A percentile compares a stretch with the other conserved stretches of the same genome.
phyloP scores from a whole-genome alignment of 2,888 invertebrate species.

The Acleris cristana region DNA sequence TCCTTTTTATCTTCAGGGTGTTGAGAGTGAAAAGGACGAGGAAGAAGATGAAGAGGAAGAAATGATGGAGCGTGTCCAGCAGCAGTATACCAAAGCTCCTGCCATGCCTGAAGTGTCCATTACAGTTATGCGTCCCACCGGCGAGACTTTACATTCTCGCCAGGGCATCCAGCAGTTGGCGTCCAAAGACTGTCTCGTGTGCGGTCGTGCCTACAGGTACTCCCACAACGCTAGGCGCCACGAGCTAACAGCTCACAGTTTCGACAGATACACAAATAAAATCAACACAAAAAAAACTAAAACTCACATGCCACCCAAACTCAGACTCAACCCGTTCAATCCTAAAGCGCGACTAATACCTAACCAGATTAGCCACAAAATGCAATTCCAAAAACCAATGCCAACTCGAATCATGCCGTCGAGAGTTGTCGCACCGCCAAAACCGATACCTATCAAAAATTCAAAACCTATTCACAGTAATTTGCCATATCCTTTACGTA shows the following conservation, averaged over 20 bases:
- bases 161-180: slow-evolving; percentile 80
- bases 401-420: slow-evolving; percentile 63
- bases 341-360: slow-evolving; percentile 79
- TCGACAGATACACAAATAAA: slow-evolving; percentile 81
- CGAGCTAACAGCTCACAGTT: slow-evolving; percentile 75
- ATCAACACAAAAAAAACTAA: slow-evolving; percentile 63
- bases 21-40: slow-evolving; percentile 70
- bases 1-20: slow-evolving; percentile 60
- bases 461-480: slow-evolving; percentile 65
- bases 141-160: slow-evolving; percentile 72
- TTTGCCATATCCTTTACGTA: slow-evolving; percentile 76
- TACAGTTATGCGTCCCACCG: slow-evolving; percentile 76
- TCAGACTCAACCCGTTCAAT: slow-evolving; percentile 79
- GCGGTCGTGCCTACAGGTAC: slow-evolving; percentile 77
- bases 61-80: slow-evolving; percentile 50
- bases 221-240: slow-evolving; percentile 80
- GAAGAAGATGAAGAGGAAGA: slow-evolving; percentile 68
- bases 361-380: slow-evolving; percentile 77
- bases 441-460: slow-evolving; percentile 71
- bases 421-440: slow-evolving; percentile 63
- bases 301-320: slow-evolving; percentile 68
- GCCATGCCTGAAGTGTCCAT: slow-evolving; percentile 78
- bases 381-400: slow-evolving; percentile 67
- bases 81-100: slow-evolving; percentile 56
- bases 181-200: slow-evolving; percentile 79